Base-by-base conservation (phyloP, 1,140 invertebrate species). In the Alviniconcha marisindica region DNA sequence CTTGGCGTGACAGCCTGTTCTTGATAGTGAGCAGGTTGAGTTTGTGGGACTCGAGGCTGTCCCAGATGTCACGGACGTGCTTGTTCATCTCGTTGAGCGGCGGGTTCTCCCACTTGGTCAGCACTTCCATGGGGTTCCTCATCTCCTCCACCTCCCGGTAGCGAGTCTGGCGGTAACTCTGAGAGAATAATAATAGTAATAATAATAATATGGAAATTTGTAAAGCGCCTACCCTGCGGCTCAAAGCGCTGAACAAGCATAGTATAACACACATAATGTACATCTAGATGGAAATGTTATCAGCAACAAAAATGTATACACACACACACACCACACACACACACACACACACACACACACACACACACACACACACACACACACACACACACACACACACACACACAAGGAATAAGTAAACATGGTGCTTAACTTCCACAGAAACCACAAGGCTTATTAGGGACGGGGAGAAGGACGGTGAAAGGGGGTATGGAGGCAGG, bases 61-160 rank as follows among this genome's bases (percentile, higher is more conserved):
- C 89, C 84, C 82, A 86, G 38, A 91, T 86, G 36, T 88, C 87
- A 21, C 82, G 81, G 28, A 90, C 85, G 69, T 85, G 81, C 78
- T 90, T 90, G 83, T 85, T 88, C 77, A 89, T 88, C 36, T 90
- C 87, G 54, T 88, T 90, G 0, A 90, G 78, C n/a, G 89, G 87
- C 15, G 89, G 88, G 18, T 76, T 87, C 36, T 91, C 89, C 90
- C 89, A 91, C 79, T 88, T 89, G 36, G 84, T 86, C n/a, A 91
- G 83, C 14, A 89, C 85, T 28, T 88, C 84, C 31, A 82, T 60
- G 0, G 89, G 81, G 74, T 89, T 88, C 15, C 51, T 44, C 10
- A 91, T 87, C 71, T 90, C 87, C 82, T 91, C 90, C 77, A 85
- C 85, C 74, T 91, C 89, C 28, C 74, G 74, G 60, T 90, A 90